Conservation (phyloP, 2,113 vertebrate genomes). For the Heterocephalus glaber region DNA sequence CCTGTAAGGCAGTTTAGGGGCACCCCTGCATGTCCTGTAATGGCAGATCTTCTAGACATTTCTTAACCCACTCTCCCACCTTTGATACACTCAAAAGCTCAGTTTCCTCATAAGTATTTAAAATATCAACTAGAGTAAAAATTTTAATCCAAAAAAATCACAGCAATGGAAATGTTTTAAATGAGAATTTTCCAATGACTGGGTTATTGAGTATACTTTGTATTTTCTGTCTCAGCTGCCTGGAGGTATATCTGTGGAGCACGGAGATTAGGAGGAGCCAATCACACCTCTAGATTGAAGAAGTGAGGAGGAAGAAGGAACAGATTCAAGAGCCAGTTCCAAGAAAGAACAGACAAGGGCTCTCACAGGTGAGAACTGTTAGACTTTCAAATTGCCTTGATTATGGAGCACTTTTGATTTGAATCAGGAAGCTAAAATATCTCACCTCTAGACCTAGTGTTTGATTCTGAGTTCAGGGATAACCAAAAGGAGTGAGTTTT, state of each 20-base stretch:
- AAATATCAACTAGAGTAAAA: background rate
- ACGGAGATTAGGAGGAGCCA: background rate
- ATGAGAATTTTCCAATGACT: background rate
- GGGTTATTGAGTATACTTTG: background rate
- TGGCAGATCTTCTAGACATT: background rate
- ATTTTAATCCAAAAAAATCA: background rate
- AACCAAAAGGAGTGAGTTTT: background rate
- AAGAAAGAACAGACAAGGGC: background rate
- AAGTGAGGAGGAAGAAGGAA: background rate
- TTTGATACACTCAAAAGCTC: constrained; percentile 10
- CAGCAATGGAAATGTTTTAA: background rate
- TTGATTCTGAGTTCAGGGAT: background rate
- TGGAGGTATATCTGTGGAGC: background rate
- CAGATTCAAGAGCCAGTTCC: background rate
- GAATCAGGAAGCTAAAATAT: background rate
- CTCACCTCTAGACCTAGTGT: background rate
- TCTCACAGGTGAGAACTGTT: background rate
- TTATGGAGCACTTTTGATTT: constrained; percentile 1
- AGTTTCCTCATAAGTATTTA: background rate
- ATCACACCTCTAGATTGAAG: background rate
- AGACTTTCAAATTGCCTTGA: background rate
- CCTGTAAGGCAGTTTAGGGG: background rate
- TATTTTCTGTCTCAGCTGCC: background rate
- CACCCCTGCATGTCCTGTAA: background rate
- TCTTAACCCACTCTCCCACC: background rate